Percentiles rank a stretch among this genome's conserved stretches.
phyloP scores from a whole-genome alignment of 1,140 invertebrate genomes.

The Drosophila fuyamai region DNA sequence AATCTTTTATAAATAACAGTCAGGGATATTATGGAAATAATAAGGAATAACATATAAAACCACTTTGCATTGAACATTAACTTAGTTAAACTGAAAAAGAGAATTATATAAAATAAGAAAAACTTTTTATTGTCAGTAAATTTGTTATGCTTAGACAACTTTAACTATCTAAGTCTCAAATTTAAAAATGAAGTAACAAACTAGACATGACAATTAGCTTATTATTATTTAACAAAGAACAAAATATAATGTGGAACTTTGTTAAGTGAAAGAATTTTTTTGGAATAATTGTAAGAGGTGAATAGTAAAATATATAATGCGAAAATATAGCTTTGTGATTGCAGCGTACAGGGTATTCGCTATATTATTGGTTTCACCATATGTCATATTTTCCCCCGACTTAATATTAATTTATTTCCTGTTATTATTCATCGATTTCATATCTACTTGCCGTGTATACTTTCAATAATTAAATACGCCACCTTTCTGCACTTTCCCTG shows the following conservation, averaged over 20 bases:
- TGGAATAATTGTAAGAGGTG: too few species aligned
- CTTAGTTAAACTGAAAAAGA: neutral
- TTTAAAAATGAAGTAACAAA: neutral
- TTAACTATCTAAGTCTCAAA: too few species aligned
- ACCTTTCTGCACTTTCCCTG: conserved; percentile 1
- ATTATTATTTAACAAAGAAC: too few species aligned
- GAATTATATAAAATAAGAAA: neutral
- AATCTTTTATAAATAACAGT: neutral
- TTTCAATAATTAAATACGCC: conserved; percentile 17
- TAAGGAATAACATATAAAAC: too few species aligned
- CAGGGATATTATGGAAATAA: neutral
- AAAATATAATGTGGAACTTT: neutral
- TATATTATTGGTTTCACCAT: conserved; percentile 37
- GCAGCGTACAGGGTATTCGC: conserved; percentile 9
- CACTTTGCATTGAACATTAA: too few species aligned
- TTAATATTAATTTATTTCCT: conserved; percentile 32
- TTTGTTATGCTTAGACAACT: neutral
- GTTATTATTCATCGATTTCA: conserved; percentile 30
- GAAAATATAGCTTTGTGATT: neutral
- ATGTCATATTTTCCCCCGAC: conserved; percentile 5
- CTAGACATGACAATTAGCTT: too few species aligned
- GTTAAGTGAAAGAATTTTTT: too few species aligned
- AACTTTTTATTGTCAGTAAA: conserved; percentile 12
- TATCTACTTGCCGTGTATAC: neutral
- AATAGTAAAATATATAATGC: too few species aligned